Conservation (phyloP, 35 echinoderm and acorn worm genomes). For the Stichopus chloronotus region DNA sequence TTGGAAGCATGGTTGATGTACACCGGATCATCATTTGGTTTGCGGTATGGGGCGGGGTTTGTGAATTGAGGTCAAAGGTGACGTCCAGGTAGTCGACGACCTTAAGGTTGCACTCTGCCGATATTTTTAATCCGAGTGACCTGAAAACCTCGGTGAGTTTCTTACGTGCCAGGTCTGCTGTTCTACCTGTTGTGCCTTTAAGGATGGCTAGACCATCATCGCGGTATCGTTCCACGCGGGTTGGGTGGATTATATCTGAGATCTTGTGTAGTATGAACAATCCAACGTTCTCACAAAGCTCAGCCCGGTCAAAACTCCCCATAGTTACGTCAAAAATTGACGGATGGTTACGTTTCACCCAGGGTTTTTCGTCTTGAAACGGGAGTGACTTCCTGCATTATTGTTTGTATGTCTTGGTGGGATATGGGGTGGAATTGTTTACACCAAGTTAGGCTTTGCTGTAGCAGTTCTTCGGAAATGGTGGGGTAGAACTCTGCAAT, state of each 20-base stretch:
- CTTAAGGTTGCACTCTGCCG: not conserved
- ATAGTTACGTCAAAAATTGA: conserved; percentile 38
- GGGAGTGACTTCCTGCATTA: conserved; percentile 55
- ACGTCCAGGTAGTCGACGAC: not conserved
- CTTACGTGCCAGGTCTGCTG: conserved; percentile 25
- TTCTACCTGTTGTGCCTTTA: too few relatives aligned
- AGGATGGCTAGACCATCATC: too few relatives aligned
- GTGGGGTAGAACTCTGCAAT: conserved; percentile 59
- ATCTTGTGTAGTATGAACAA: not conserved
- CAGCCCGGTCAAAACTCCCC: conserved; percentile 23
- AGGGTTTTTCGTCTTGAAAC: conserved; percentile 29
- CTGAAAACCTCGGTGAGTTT: too few relatives aligned
- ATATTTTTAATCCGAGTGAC: too few relatives aligned
- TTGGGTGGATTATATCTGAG: not conserved
- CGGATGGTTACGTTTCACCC: conserved; percentile 11
- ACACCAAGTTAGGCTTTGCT: conserved; percentile 34
- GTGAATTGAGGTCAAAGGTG: too few relatives aligned
- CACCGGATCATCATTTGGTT: not conserved
- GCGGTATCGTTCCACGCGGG: not conserved
- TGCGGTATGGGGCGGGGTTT: not conserved
- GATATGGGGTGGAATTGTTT: conserved; percentile 8
- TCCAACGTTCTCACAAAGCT: conserved; percentile 4
- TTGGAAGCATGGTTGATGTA: not conserved
- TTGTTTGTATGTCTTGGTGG: conserved; percentile 21
- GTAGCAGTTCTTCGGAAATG: conserved; percentile 41